Conservation (phyloP, 2,797 vertebrate genomes). For the Sebastes steindachneri region DNA sequence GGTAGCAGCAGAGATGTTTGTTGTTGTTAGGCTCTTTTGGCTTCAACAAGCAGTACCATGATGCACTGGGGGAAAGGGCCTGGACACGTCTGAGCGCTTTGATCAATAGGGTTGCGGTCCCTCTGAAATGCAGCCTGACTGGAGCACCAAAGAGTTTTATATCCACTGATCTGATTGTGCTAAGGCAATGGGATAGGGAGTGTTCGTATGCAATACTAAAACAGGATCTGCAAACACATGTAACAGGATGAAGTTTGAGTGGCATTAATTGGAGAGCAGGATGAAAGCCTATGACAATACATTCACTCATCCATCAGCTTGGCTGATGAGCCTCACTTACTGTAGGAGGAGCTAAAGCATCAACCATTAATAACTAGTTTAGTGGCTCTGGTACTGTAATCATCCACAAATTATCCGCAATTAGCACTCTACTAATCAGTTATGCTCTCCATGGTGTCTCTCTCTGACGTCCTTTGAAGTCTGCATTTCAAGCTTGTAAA, state of each 20-base stretch:
- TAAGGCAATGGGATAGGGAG: conserved; percentile 35
- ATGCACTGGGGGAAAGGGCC: conserved; percentile 68
- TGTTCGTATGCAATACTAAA: conserved; percentile 33
- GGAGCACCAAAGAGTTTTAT: conserved; percentile 60
- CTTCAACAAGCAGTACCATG: conserved; percentile 68
- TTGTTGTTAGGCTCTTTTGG: conserved; percentile 77
- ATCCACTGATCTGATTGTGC: conserved; percentile 63
- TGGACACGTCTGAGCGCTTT: conserved; percentile 73
- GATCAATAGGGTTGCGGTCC: conserved; percentile 74
- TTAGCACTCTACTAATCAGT: conserved; percentile 27
- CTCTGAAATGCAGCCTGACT: conserved; percentile 72
- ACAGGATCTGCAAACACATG: conserved; percentile 44
- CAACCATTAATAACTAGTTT: conserved; percentile 43
- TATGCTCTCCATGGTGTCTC: not conserved
- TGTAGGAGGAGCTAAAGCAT: conserved; percentile 14
- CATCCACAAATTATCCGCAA: conserved; percentile 15
- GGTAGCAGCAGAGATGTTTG: conserved; percentile 72
- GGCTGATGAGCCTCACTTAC: conserved; percentile 45
- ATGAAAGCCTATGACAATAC: conserved; percentile 57
- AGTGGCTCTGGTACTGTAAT: conserved; percentile 14
- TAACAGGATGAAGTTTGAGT: conserved; percentile 55
- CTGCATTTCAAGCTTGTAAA: not conserved
- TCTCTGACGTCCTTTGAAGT: not conserved
- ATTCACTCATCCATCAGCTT: conserved; percentile 37
- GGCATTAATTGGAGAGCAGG: conserved; percentile 66